A percentile compares a stretch with the other conserved stretches of the same genome.
Evolutionary conservation across 2,113 vertebrate genomes (phyloP).

Genomic region (Spizaetus ornatus): DNA sequence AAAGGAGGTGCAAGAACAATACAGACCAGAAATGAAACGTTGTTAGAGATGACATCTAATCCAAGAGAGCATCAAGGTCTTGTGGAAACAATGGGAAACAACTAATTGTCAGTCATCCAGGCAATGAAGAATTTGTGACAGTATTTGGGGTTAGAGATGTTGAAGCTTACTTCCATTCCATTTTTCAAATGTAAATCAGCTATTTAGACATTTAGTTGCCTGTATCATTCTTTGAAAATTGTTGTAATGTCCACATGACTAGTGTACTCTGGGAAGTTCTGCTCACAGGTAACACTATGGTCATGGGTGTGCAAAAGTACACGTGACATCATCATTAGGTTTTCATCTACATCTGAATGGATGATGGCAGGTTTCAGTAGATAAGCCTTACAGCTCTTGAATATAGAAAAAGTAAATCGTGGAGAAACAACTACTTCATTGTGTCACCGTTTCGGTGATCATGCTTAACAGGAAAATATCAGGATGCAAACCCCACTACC

Average conservation of each 20-base stretch:
- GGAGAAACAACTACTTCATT: neutral
- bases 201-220: neutral
- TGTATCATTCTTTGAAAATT: neutral
- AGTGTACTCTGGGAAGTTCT: neutral
- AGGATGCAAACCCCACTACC: slow-evolving; percentile 1
- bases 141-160: neutral
- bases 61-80: neutral
- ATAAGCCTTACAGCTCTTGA: slow-evolving; percentile 17
- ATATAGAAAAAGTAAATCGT: neutral
- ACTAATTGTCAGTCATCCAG: neutral
- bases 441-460: slow-evolving; percentile 8
- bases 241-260: neutral
- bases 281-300: neutral
- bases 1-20: neutral
- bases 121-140: neutral
- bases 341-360: neutral
- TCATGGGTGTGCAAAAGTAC: neutral
- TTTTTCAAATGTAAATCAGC: neutral
- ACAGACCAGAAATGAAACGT: neutral
- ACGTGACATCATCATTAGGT: neutral
- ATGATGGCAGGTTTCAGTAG: slow-evolving; percentile 31
- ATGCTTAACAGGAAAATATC: slow-evolving; percentile 23
- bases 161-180: neutral
- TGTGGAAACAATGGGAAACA: neutral
- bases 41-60: neutral